Base-by-base conservation (phyloP, 2,888 invertebrate species). In the Napeogenes inachia region DNA sequence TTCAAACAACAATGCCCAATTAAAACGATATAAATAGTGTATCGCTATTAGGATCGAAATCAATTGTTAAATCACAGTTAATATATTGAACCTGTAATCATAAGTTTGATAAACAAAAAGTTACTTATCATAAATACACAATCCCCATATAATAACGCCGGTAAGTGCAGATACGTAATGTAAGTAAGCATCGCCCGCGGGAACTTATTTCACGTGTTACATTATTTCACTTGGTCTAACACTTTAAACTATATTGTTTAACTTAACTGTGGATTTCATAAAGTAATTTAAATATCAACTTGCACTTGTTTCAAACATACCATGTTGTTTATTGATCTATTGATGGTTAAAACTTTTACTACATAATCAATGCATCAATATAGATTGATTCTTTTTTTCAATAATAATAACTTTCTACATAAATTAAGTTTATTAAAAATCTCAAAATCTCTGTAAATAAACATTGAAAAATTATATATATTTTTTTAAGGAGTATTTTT, bases 201-300 rank as follows among this genome's bases (percentile, higher is more conserved):
- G 70, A 69, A 61, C 70, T 69, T 70, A 68, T 69, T 70, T 68
- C 65, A 65, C 67, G 67, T 66, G 60, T 63, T 68, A 66, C 71
- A 64, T 62, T 66, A 64, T 61, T 68, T 67, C 63, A 63, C 64
- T 64, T 60, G 61, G 57, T 59, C 59, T 57, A 57, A 62, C 67
- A 60, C 62, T 60, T 67, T 58, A 59, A 63, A 63, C 67, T 64
- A 59, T 50, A 50, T 38, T 54, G 61, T 56, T 57, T 50, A 21
- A 50, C 10, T 30, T 50, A 30, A 30, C 30, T 50, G 30, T 10
- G 50, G 21, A 50, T 50, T 50, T 50, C 30, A 50, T 50, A 50
- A 50, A 50, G 42, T 10, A 42, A 42, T 42, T 42, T 42, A 10
- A 42, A 42, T 42, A 42, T 42, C 42, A 42, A 42, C 8, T 42